phyloP scores from a whole-genome alignment of 1,140 invertebrate genomes.

The Rhopalosiphum maidis region DNA sequence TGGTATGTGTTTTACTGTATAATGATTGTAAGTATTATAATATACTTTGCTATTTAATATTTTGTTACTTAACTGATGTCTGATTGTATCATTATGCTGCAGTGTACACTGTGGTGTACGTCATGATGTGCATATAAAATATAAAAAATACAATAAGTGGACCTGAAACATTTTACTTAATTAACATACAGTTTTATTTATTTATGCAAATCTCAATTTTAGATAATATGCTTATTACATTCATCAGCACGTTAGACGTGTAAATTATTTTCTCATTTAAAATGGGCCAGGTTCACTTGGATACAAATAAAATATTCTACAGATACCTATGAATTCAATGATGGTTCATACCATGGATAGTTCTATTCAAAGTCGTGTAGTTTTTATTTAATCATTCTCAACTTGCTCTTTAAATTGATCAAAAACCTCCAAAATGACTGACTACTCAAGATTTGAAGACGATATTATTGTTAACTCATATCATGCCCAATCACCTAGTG shows the following conservation, averaged over 20 bases:
- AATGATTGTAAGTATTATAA: not conserved
- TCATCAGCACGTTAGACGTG: not conserved
- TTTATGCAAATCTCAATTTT: slow-evolving; percentile 35
- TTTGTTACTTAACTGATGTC: not conserved
- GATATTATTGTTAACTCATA: slow-evolving; percentile 55
- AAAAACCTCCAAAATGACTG: slow-evolving; percentile 13
- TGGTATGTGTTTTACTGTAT: not conserved
- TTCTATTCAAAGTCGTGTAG: not conserved
- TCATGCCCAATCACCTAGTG: slow-evolving; percentile 49
- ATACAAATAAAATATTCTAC: not conserved
- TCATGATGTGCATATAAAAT: not conserved
- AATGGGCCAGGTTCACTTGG: not conserved
- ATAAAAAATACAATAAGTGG: not conserved
- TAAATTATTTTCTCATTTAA: not conserved
- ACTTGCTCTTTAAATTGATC: not conserved
- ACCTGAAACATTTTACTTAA: not conserved
- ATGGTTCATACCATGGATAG: not conserved
- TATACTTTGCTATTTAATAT: too few relatives aligned
- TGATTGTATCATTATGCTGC: not conserved
- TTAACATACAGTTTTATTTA: slow-evolving; percentile 28
- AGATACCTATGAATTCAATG: not conserved
- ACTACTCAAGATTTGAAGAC: slow-evolving; percentile 56
- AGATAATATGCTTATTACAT: not conserved
- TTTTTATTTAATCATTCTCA: not conserved
- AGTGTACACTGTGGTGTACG: not conserved